Percentiles rank a stretch among this genome's conserved stretches.
Evolutionary conservation across 2,888 invertebrate genomes (phyloP).

Genomic region (Tolmerus cingulatus): DNA sequence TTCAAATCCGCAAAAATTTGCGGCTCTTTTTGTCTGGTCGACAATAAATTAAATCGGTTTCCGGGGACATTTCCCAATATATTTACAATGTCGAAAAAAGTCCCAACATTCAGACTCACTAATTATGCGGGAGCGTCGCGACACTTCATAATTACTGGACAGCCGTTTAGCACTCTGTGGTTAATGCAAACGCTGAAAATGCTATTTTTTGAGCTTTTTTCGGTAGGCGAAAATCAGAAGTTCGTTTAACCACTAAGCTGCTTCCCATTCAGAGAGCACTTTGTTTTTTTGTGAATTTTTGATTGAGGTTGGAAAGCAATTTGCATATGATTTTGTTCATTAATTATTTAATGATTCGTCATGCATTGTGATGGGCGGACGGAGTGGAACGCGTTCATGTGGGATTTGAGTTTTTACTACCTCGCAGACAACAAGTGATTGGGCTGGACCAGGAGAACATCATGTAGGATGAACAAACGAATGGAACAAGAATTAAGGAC

Average conservation of each 20-base stretch:
- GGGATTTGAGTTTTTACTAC: neutral
- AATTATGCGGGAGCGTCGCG: neutral
- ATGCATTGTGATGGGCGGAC: neutral
- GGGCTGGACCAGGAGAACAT: neutral
- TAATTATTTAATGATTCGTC: neutral
- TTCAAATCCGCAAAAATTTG: neutral
- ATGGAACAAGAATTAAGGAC: neutral
- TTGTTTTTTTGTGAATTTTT: neutral
- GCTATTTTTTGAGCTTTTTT: neutral
- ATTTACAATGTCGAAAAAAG: neutral
- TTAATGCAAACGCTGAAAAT: neutral
- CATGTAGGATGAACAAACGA: neutral
- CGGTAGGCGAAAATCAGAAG: neutral
- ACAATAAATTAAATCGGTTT: neutral
- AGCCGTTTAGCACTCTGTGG: neutral
- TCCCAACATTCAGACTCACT: neutral
- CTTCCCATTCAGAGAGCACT: neutral
- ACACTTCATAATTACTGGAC: neutral
- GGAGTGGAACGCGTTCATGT: neutral
- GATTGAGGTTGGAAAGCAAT: neutral
- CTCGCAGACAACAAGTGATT: neutral
- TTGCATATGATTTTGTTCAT: neutral
- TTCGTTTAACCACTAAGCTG: neutral
- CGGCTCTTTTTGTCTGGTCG: neutral
- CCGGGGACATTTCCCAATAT: neutral